Conservation (phyloP, 1,140 invertebrate species). For the Gryon sp. region DNA sequence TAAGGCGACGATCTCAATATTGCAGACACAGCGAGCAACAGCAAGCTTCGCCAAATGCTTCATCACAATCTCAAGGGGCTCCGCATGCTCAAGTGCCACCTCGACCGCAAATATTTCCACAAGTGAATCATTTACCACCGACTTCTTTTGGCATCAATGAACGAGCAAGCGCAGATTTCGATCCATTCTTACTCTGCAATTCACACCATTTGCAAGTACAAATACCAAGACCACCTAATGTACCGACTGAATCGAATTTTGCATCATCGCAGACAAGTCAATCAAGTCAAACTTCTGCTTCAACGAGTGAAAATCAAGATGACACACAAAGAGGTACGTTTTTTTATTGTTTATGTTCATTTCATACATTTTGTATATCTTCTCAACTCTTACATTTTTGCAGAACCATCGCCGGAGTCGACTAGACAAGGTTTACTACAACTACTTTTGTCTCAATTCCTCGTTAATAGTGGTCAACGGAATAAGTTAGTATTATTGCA, state of each 20-base stretch:
- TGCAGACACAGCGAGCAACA: too few relatives aligned
- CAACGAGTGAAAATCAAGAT: slow-evolving; percentile 53
- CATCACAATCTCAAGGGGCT: too few relatives aligned
- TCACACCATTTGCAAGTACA: slow-evolving; percentile 81
- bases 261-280: slow-evolving; percentile 66
- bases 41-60: too few relatives aligned
- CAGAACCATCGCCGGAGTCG: too few relatives aligned
- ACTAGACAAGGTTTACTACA: too few relatives aligned
- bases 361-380: background rate
- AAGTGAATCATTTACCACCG: slow-evolving; percentile 66
- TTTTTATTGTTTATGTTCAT: background rate
- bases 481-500: slow-evolving; percentile 3
- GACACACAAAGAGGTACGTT: too few relatives aligned
- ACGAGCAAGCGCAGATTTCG: slow-evolving; percentile 79
- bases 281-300: slow-evolving; percentile 48
- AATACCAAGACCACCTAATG: slow-evolving; percentile 4
- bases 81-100: too few relatives aligned
- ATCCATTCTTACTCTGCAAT: slow-evolving; percentile 85
- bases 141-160: slow-evolving; percentile 74
- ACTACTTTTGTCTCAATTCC: too few relatives aligned
- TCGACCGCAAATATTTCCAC: slow-evolving; percentile 82
- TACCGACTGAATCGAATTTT: slow-evolving; percentile 44
- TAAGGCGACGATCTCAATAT: too few relatives aligned
- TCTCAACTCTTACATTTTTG: too few relatives aligned
- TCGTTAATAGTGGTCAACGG: too few relatives aligned